phyloP scores from a whole-genome alignment of 2,888 invertebrate species.

The Heliconius erato region DNA sequence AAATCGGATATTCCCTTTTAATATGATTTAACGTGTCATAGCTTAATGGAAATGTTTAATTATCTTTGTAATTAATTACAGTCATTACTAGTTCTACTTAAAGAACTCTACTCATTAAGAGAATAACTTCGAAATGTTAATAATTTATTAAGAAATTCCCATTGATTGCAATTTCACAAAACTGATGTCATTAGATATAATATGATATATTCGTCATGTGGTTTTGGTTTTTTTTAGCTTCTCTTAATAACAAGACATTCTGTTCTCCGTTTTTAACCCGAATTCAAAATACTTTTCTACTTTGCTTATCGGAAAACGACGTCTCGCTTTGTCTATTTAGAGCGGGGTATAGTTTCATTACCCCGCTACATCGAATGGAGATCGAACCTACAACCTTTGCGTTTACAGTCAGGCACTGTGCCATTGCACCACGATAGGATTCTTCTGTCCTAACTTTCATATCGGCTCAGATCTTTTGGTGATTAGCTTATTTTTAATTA shows the following conservation, averaged over 20 bases:
- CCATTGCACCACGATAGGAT: no score
- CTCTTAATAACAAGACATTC: not conserved
- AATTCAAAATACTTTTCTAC: not conserved
- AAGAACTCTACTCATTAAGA: slow-evolving; percentile 8
- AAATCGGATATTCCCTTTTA: slow-evolving; percentile 1
- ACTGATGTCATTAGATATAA: not conserved
- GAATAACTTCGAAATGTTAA: slow-evolving; percentile 1
- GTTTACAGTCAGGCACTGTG: no score
- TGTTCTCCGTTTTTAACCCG: not conserved
- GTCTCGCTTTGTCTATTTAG: no score
- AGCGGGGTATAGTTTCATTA: no score
- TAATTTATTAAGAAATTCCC: slow-evolving; percentile 11
- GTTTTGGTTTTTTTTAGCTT: not conserved
- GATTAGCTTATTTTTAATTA: no score
- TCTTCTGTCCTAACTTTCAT: no score
- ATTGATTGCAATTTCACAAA: slow-evolving; percentile 5
- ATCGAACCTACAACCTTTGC: no score
- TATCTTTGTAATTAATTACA: slow-evolving; percentile 19
- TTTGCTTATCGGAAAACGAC: no score
- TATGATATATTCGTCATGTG: not conserved
- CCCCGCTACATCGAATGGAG: no score
- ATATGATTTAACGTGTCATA: not conserved
- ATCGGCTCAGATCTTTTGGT: no score
- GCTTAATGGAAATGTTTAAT: slow-evolving; percentile 18
- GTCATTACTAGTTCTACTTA: slow-evolving; percentile 6